phyloP scores from a whole-genome alignment of 2,113 vertebrate genomes.

The Hemiprocne comata region DNA sequence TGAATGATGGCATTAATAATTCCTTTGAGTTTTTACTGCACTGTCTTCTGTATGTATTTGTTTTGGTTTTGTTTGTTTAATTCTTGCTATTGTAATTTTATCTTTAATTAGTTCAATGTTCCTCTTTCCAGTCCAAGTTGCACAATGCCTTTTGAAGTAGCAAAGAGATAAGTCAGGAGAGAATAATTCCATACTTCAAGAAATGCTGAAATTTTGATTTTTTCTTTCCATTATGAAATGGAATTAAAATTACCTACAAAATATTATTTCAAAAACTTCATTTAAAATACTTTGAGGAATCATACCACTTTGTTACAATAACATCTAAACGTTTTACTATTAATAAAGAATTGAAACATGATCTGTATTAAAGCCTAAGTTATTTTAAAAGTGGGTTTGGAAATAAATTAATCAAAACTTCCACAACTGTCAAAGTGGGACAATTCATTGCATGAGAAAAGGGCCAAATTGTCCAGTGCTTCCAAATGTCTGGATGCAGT shows the following conservation, averaged over 20 bases:
- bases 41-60: background rate
- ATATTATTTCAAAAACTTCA: background rate
- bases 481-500: background rate
- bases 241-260: background rate
- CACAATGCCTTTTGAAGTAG: conserved; percentile 31
- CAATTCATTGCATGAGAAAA: background rate
- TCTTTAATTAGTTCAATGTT: conserved; percentile 39
- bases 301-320: background rate
- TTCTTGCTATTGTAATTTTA: conserved; percentile 37
- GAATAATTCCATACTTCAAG: conserved; percentile 4
- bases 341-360: background rate
- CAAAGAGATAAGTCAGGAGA: background rate
- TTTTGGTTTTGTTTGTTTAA: conserved; percentile 30
- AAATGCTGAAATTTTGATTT: conserved; percentile 6
- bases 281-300: background rate
- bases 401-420: background rate
- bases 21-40: background rate
- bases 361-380: background rate
- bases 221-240: background rate
- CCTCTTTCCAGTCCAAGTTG: conserved; percentile 5
- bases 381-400: background rate
- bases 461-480: background rate
- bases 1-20: background rate
- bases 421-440: background rate
- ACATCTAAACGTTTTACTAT: background rate